Evolutionary conservation across 2,888 invertebrate genomes (phyloP), one percentile per base, ranked within the genome.

Genomic region (Drosophila mayaguana): DNA sequence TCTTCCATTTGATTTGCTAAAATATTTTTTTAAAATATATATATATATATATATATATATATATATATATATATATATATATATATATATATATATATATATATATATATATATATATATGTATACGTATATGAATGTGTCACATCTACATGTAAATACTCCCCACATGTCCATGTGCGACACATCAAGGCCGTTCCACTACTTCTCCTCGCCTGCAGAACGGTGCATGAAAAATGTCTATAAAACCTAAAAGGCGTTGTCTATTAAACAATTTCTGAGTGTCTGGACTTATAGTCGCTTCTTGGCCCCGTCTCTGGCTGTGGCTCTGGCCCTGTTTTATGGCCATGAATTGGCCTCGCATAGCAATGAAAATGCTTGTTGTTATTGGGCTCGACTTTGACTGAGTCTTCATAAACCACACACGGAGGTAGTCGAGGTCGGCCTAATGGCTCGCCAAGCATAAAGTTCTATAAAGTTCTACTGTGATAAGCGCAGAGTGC

Each of bases 171-270:
- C 43, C 18, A 14, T 18, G 14, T 25, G 18, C 57, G 59, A 62
- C 51, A 80, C 32, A 63, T 46, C 67, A 78, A 78, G 80, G 63
- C 62, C 72, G 57, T 56, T 53, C 18, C 46, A 8, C 2, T 32
- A 32, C 1, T 42, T 51, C n/a, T 22, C 8, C 45, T 48, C 14
- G 61, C 46, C 54, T 55, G 42, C 22, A 62, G 57, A 66, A 36
- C 54, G 67, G 62, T 72, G 74, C 76, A 74, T 78, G 81, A 51
- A 78, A 64, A 81, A 74, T 67, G 68, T 42, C 81, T 68, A 82
- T 82, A 81, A 81, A 81, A 80, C 66, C 77, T 81, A 83, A 81
- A 81, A 81, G 77, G 80, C 80, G 83, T 80, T 83, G 80, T 80
- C 77, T 81, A 86, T 83, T 83, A 81, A 78, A 86, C 73, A 83